phyloP scores from a whole-genome alignment of 2,113 vertebrate species.

The Datnioides undecimradiatus region DNA sequence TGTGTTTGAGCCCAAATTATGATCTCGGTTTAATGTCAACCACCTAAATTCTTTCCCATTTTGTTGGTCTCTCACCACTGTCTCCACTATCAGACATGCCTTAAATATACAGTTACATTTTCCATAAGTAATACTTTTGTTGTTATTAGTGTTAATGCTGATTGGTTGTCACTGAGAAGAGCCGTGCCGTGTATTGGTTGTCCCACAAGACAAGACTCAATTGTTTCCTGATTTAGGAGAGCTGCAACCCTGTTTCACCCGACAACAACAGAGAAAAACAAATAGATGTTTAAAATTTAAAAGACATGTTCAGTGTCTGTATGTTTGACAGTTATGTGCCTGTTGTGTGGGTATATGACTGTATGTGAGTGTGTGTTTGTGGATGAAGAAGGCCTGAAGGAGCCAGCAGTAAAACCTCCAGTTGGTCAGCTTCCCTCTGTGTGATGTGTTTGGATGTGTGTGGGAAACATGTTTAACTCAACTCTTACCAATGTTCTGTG shows the following conservation, averaged over 20 bases:
- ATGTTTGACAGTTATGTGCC: background rate
- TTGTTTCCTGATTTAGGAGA: conserved; percentile 16
- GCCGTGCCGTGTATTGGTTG: background rate
- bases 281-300: background rate
- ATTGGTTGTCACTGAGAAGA: conserved; percentile 30
- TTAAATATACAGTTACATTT: conserved; percentile 47
- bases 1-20: conserved; percentile 68
- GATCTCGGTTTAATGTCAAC: conserved; percentile 63
- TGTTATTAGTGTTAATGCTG: conserved; percentile 51
- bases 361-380: background rate
- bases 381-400: background rate
- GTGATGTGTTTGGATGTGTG: background rate
- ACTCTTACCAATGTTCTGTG: background rate
- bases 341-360: background rate
- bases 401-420: background rate
- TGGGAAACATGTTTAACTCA: background rate
- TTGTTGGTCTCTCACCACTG: conserved; percentile 64
- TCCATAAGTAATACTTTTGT: conserved; percentile 45
- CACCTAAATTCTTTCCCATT: conserved; percentile 64
- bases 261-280: background rate
- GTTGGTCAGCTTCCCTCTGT: background rate
- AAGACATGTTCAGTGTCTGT: background rate
- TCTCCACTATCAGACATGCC: conserved; percentile 65
- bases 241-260: background rate
- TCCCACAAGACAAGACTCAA: conserved; percentile 33